These are phyloP conservation scores for Paramormyrops kingsleyae DNA, from an alignment of 2,113 vertebrate genomes.

Conservation along the genomic window DNA sequence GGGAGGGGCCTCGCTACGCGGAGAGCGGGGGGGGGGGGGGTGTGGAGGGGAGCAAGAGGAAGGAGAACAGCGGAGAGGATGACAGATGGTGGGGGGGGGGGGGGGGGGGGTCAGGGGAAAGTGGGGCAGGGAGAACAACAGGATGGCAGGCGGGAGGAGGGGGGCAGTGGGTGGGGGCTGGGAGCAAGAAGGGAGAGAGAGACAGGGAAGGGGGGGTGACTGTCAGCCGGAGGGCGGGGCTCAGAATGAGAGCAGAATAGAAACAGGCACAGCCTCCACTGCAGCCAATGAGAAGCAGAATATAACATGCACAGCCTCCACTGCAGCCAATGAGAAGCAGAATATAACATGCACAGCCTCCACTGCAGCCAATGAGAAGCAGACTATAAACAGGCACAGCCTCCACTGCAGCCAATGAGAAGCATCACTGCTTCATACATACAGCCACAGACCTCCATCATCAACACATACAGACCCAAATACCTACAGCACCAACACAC, in stretches of 20 bases:
- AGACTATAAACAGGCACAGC: slow-evolving; percentile 58
- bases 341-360: slow-evolving; percentile 56
- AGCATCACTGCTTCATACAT: background rate
- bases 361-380: slow-evolving; percentile 66
- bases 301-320: slow-evolving; percentile 23
- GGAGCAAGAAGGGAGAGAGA: background rate
- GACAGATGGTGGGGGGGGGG: background rate
- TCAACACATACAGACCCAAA: background rate
- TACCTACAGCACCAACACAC: background rate
- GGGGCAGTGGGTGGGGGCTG: background rate
- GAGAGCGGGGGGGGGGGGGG: too few species aligned
- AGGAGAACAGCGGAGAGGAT: background rate
- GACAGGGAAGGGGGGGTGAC: background rate
- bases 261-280: slow-evolving; percentile 62
- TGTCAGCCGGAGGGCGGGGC: background rate
- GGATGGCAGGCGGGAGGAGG: slow-evolving; percentile 7
- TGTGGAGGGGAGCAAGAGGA: background rate
- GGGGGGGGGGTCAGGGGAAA: too few species aligned
- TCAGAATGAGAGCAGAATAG: slow-evolving; percentile 56
- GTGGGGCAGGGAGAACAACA: slow-evolving; percentile 55
- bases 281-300: slow-evolving; percentile 56
- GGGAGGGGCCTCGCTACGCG: background rate
- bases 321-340: slow-evolving; percentile 48
- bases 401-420: slow-evolving; percentile 64
- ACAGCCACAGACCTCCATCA: background rate